phyloP scores from a whole-genome alignment of 2,113 vertebrate genomes.

The Neodon shergylaensis region DNA sequence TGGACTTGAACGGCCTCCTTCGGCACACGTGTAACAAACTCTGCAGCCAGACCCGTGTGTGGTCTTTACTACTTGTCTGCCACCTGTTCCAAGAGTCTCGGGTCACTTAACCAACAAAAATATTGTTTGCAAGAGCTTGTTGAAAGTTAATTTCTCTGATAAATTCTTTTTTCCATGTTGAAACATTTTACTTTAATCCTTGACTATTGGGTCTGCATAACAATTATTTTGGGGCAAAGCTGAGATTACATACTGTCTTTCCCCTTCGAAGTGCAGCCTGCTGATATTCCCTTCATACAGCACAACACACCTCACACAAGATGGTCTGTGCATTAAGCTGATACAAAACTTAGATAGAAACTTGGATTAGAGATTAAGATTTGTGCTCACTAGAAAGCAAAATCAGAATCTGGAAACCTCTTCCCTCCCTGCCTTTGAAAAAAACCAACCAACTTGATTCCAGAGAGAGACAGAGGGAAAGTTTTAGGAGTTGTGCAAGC shows the following conservation, averaged over 20 bases:
- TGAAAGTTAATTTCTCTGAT: background rate
- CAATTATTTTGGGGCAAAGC: constrained; percentile 39
- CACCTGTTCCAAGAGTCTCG: background rate
- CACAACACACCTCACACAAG: background rate
- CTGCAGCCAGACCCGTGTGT: background rate
- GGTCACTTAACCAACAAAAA: background rate
- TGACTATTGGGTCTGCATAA: constrained; percentile 51
- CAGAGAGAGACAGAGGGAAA: background rate
- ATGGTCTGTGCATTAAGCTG: background rate
- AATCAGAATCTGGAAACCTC: background rate
- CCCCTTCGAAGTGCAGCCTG: background rate
- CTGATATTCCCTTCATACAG: background rate
- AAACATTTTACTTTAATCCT: constrained; percentile 60
- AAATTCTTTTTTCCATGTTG: constrained; percentile 40
- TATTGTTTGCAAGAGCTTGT: background rate
- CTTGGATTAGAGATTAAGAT: background rate
- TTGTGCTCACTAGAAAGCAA: background rate
- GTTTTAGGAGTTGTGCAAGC: background rate
- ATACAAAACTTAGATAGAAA: background rate
- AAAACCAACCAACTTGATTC: background rate
- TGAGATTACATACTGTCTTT: background rate
- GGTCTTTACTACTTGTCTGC: background rate
- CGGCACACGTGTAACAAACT: background rate
- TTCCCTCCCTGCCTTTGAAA: background rate
- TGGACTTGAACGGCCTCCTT: background rate